A percentile compares a stretch with the other conserved stretches of the same genome.
These are phyloP conservation scores for Agelas oroides DNA, from an alignment of 37 sponge, comb jelly and placozoan species.

Conservation along the genomic window DNA sequence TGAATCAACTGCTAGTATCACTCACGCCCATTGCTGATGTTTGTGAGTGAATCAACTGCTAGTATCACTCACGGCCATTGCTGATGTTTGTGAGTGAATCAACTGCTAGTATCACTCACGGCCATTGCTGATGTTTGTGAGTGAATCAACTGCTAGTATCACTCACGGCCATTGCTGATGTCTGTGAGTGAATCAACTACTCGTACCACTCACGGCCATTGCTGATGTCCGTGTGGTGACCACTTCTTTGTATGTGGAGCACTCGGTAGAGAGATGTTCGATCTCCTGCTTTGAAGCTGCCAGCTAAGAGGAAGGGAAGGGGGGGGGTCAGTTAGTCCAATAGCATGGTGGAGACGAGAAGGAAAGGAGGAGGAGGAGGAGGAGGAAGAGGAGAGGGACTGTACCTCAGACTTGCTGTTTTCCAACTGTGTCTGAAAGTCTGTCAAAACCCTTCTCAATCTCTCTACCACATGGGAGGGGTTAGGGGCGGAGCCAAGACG, in stretches of 20 bases:
- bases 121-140: no score
- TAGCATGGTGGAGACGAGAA: not conserved
- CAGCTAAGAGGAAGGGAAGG: not conserved
- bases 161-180: no score
- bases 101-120: no score
- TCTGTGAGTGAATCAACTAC: no score
- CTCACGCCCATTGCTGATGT: no score
- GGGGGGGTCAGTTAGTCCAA: not conserved
- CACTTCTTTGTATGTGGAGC: slow-evolving; percentile 17
- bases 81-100: no score
- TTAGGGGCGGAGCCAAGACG: no score
- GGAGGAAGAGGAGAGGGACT: not conserved
- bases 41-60: no score
- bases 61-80: no score
- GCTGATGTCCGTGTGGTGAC: slow-evolving; percentile 14
- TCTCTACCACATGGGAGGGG: not conserved
- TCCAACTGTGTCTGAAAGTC: not conserved
- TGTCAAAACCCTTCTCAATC: not conserved
- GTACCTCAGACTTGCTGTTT: not conserved
- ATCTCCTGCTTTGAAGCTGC: not conserved
- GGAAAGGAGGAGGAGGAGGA: not conserved
- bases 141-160: no score
- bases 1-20: no score
- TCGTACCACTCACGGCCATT: slow-evolving; percentile 27
- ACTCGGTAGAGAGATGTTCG: slow-evolving; percentile 14